These are phyloP conservation scores for Melanostigma gelatinosum DNA, from an alignment of 2,113 vertebrate species.

Conservation along the genomic window DNA sequence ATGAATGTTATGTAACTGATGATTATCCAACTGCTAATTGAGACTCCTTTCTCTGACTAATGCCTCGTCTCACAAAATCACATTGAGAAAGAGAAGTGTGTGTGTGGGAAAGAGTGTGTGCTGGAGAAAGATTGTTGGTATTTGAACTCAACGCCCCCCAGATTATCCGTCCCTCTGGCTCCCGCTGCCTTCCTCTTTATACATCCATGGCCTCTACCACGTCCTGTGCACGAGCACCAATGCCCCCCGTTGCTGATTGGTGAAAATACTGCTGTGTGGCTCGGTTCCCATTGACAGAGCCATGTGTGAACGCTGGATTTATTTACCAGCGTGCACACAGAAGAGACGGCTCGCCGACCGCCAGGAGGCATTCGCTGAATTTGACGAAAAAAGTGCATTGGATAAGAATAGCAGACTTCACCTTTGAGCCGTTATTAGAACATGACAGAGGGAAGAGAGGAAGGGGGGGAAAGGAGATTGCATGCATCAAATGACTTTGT, in stretches of 20 bases:
- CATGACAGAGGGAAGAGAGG: not conserved
- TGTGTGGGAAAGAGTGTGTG: not conserved
- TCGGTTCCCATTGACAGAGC: not conserved
- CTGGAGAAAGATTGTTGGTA: no score
- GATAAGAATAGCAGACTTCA: not conserved
- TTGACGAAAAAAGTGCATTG: no score
- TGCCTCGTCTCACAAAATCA: conserved; percentile 14
- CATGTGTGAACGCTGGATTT: not conserved
- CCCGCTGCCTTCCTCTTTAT: not conserved
- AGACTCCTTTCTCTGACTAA: conserved; percentile 33
- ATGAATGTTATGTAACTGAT: conserved; percentile 39
- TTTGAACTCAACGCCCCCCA: not conserved
- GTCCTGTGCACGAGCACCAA: no score
- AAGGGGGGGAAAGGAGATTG: not conserved
- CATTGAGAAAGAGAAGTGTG: conserved; percentile 19
- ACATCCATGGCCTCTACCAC: no score
- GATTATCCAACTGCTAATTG: conserved; percentile 33
- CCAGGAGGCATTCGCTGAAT: no score
- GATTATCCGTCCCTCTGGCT: not conserved
- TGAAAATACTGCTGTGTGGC: no score
- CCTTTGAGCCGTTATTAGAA: not conserved
- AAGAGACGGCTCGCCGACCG: no score
- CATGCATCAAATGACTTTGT: not conserved
- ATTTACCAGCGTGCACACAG: not conserved
- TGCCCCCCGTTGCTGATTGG: no score